Evolutionary conservation across 2,797 vertebrate genomes (phyloP).

Genomic region (Steatocranus sp.): DNA sequence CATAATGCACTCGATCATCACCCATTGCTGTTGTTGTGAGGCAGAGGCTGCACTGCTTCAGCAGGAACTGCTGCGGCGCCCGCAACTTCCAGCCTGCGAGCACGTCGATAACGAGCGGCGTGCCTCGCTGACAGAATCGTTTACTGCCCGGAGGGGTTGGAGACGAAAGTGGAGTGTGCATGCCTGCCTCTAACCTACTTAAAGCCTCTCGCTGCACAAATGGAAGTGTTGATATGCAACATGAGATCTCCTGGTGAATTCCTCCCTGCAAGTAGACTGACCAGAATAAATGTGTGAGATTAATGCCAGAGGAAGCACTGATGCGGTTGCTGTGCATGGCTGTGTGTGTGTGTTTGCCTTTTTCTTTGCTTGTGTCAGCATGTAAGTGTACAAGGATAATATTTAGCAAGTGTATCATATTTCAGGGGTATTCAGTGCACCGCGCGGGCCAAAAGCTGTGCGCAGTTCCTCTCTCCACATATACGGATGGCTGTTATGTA

Average conservation of each 20-base stretch:
- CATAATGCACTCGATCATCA: conserved; percentile 18
- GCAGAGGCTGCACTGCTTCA: conserved; percentile 10
- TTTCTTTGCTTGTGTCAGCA: conserved; percentile 30
- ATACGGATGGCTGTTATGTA: neutral
- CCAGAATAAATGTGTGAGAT: conserved; percentile 64
- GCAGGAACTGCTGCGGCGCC: conserved; percentile 16
- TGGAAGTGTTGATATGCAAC: conserved; percentile 72
- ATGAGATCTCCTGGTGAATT: conserved; percentile 68
- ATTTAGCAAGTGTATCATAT: neutral
- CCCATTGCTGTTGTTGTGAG: conserved; percentile 14
- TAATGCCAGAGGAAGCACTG: conserved; percentile 46
- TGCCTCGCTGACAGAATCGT: conserved; percentile 65
- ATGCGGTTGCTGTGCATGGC: neutral
- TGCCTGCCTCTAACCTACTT: conserved; percentile 72
- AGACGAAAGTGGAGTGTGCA: conserved; percentile 60
- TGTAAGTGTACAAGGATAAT: neutral
- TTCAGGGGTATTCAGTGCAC: neutral
- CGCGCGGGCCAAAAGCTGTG: neutral
- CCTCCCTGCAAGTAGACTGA: conserved; percentile 58
- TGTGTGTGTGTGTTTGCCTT: conserved; percentile 1
- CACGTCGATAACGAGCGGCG: conserved; percentile 65
- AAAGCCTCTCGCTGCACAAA: conserved; percentile 64
- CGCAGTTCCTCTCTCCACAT: neutral
- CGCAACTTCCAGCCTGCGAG: conserved; percentile 45
- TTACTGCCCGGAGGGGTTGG: conserved; percentile 63